Evolutionary conservation across 2,797 vertebrate genomes (phyloP), one percentile per base, ranked within the genome.

Genomic region (Dicrostonyx torquatus): DNA sequence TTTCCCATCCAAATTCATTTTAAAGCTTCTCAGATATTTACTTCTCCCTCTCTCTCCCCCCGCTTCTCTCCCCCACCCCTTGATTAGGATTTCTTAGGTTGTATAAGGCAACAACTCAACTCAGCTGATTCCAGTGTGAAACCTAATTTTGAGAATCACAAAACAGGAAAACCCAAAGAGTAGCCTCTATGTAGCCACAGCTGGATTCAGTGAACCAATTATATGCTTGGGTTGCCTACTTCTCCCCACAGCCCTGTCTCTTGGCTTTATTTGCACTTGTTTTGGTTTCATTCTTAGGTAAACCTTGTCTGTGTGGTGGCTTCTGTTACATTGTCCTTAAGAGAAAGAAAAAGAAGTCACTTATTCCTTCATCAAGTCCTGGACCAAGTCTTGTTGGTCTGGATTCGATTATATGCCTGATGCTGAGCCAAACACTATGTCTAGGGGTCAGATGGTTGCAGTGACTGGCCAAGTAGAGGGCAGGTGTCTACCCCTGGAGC

Each of bases 111-210:
- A 90, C n/a, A 48, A 55, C 15, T 75, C 31, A 58, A 4, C 14
- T 94, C 13, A 83, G 64, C 34, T 20, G 31, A 78, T 43, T 68
- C 89, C 6, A 60, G 20, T 24, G 58, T 83, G 73, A 84, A 91
- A 70, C 43, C 70, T 91, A 68, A 78, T 43, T 60, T 53, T 48
- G 20, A 87, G 87, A 93, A 50, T 96, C 72, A 76, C 5, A 84
- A 94, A 89, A 76, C 34, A 91, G 48, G 58, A 76, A 40, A 87
- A 72, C 73, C 60, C 17, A 20, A 79, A 80, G 15, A 29, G 34
- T 64, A 89, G 45, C 12, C 20, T 55, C 17, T 4, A 31, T 76
- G 87, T 43, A 87, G 78, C 64, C 31, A 72, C 55, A 76, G 24
- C 10, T 83, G 58, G 72, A 85, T 72, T 85, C 43, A 53, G 10